A percentile compares a stretch with the other conserved stretches of the same genome.
Evolutionary conservation across 1,140 invertebrate species (phyloP).

Genomic region (Drosophila lini): DNA sequence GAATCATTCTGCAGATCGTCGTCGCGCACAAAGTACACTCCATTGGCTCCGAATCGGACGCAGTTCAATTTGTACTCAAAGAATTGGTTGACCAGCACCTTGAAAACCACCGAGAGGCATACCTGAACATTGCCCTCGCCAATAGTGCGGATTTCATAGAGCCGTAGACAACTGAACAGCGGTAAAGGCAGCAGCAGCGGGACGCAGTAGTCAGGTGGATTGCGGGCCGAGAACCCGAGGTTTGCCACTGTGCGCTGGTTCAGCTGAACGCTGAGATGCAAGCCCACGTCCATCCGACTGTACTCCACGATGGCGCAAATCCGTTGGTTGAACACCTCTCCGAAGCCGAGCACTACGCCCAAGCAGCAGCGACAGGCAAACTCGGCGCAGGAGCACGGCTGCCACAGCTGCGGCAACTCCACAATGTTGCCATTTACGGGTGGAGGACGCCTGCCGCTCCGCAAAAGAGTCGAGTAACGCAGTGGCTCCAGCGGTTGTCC

Average conservation of each 20-base stretch:
- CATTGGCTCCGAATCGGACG: slow-evolving; percentile 46
- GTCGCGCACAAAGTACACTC: slow-evolving; percentile 42
- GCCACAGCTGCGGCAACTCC: slow-evolving; percentile 54
- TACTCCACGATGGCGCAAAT: slow-evolving; percentile 45
- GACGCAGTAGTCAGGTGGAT: slow-evolving; percentile 59
- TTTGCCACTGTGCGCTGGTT: slow-evolving; percentile 44
- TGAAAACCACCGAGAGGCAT: slow-evolving; percentile 62
- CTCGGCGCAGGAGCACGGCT: slow-evolving; percentile 54
- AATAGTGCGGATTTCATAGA: slow-evolving; percentile 47
- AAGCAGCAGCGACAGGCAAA: slow-evolving; percentile 63
- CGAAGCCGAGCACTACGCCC: slow-evolving; percentile 44
- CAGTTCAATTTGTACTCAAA: slow-evolving; percentile 66
- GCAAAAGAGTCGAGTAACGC: slow-evolving; percentile 12
- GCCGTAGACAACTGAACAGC: slow-evolving; percentile 50
- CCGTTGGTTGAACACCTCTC: slow-evolving; percentile 25
- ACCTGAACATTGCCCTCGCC: slow-evolving; percentile 47
- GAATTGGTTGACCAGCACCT: slow-evolving; percentile 48
- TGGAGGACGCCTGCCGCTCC: not conserved
- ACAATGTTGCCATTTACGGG: slow-evolving; percentile 52
- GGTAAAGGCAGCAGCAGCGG: slow-evolving; percentile 59
- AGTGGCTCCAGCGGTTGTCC: slow-evolving; percentile 34
- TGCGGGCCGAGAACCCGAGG: slow-evolving; percentile 47
- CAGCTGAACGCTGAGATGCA: slow-evolving; percentile 44
- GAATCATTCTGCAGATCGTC: slow-evolving; percentile 3
- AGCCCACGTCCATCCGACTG: slow-evolving; percentile 31